Evolutionary conservation across 64 coral and sea anemone species (phyloP), one percentile per base, ranked within the genome.

Genomic region (Montipora cactus): DNA sequence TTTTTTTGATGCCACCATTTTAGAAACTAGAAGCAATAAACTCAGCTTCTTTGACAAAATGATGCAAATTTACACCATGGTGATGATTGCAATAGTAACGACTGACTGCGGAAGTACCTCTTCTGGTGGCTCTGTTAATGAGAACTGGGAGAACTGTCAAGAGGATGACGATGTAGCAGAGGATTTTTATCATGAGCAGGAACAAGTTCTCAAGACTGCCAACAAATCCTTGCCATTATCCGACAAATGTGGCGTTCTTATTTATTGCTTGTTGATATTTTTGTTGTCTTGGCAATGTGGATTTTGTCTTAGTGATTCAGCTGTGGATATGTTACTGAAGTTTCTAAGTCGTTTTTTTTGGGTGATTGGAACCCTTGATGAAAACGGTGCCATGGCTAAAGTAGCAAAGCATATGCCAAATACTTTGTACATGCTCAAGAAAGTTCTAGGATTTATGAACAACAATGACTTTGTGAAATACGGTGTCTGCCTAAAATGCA

Each of bases 211-310:
- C 23, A 23, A 23, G 23, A 23, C 23, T 23, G 23, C 23, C 23
- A 23, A 23, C 23, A 23, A 23, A 23, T 23, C 23, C 23, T 23
- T 23, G 23, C 23, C 66, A 22, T 14, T 81, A 5, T 81, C 79
- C 8, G 51, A 81, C 4, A 93, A 66, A 84, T 84, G 83, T 87
- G 81, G 77, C 12, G 57, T 76, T 16, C 47, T 93, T 22, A 49
- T 87, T 23, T 86, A 67, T n/a, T 93, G 91, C 81, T 44, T 95
- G n/a, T 84, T 94, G 84, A 45, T 95, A 47, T 90, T 95, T 79
- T 75, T 95, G 5, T 67, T 57, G 10, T 90, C 88, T 49, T 95
- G 81, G 93, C 87, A 95, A 68, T 90, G 73, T 62, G 75, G 59
- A 52, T 84, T 90, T 75, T 81, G 57, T 46, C 64, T 94, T 44